phyloP scores from a whole-genome alignment of 2,888 invertebrate species.

The Lamellibrachia satsuma region DNA sequence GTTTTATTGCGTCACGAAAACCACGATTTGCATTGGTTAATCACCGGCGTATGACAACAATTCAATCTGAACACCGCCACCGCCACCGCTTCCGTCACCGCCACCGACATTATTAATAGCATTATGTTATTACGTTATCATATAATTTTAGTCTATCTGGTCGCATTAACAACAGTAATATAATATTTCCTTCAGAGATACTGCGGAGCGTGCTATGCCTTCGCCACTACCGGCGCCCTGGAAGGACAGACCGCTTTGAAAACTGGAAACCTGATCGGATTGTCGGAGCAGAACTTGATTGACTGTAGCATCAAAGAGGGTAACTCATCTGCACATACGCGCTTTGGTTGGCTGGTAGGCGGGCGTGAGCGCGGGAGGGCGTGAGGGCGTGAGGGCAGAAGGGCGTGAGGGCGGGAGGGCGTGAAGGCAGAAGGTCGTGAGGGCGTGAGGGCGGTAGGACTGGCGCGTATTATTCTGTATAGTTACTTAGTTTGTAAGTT shows the following conservation, averaged over 20 bases:
- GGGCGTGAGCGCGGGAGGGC: slow-evolving; percentile 39
- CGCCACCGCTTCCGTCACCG: too few relatives aligned
- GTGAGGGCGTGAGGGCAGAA: background rate
- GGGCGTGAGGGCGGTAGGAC: too few relatives aligned
- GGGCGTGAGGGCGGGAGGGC: background rate
- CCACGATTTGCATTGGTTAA: too few relatives aligned
- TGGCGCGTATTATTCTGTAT: background rate
- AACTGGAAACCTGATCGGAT: slow-evolving; percentile 42
- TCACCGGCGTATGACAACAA: too few relatives aligned
- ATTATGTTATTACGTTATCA: too few relatives aligned
- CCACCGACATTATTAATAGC: too few relatives aligned
- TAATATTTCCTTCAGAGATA: slow-evolving; percentile 31
- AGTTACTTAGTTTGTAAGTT: too few relatives aligned
- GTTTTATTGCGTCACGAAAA: too few relatives aligned
- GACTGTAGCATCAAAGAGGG: slow-evolving; percentile 44
- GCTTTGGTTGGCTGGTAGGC: slow-evolving; percentile 42
- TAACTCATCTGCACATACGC: background rate
- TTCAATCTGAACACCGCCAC: too few relatives aligned
- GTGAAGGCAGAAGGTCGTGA: too few relatives aligned
- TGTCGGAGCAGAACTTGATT: slow-evolving; percentile 51
- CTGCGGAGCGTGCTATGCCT: slow-evolving; percentile 52
- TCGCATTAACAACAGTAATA: too few relatives aligned
- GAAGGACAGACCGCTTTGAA: slow-evolving; percentile 69
- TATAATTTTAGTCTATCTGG: too few relatives aligned
- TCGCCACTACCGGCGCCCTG: slow-evolving; percentile 66